Evolutionary conservation across 2,797 vertebrate genomes (phyloP), one percentile per base, ranked within the genome.

Genomic region (Pelochelys cantorii): DNA sequence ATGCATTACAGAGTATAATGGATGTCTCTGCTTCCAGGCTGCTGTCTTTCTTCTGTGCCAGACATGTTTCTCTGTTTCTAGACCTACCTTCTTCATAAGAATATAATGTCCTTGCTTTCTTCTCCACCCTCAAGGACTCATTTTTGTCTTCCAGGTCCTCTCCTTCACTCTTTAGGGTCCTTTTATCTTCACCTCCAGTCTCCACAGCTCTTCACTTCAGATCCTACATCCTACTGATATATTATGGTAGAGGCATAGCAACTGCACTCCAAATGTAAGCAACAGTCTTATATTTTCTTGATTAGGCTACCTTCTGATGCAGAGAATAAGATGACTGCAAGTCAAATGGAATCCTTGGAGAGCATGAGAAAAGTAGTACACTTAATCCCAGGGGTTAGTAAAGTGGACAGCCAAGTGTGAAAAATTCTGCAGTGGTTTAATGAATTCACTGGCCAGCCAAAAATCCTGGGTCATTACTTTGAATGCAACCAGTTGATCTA

Each of bases 391-490:
- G 11, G 11, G 15, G 27, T 71, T 48, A 37, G 48, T 86, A 68
- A 86, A 90, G 79, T 94, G 92, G 89, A 83, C 22, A 60, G 85
- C 87, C 10, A 29, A 84, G 59, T 56, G 48, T 42, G 90, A 90
- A 94, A 91, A 71, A 37, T 37, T 71, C 18, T 89, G 48, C 88
- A 95, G 81, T 55, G 92, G 74, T 56, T 68, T 85, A 91, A 65
- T 92, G 71, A 83, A 90, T 95, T 91, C 37, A 81, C 88, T 95
- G 93, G 60, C 81, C 85, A 59, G 93, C 81, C 77, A 71, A 93
- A 91, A 23, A 75, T 60, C 54, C 79, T 85, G 93, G 83, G 85
- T 87, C 4, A 4, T 78, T 92, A 84, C 23, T 95, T 65, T 74
- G 5, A 17, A n/a, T 25, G 14, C 59, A 65, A 90, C 48, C 0